Evolutionary conservation across 2,797 vertebrate genomes (phyloP).

Genomic region (Emys orbicularis): DNA sequence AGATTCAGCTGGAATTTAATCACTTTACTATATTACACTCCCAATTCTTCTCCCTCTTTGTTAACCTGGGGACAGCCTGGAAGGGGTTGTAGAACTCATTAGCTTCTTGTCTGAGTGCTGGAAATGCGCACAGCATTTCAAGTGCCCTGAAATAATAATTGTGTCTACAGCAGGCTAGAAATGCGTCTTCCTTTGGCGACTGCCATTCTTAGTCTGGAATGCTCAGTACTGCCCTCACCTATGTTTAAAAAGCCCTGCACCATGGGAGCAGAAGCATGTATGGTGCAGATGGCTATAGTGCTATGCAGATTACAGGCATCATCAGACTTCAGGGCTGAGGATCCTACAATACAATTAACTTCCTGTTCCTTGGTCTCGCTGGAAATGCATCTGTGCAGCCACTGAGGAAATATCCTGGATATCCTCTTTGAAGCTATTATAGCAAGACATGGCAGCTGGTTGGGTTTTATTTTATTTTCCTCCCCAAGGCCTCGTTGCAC

Average conservation of each 20-base stretch:
- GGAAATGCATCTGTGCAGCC: not conserved
- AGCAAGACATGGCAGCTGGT: not conserved
- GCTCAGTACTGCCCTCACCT: not conserved
- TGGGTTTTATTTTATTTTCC: not conserved
- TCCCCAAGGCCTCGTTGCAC: not conserved
- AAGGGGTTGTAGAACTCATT: not conserved
- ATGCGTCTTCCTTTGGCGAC: not conserved
- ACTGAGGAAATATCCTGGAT: not conserved
- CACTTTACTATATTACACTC: not conserved
- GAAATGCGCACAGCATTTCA: not conserved
- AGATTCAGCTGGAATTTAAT: accelerated
- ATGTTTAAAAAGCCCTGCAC: not conserved
- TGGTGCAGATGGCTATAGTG: accelerated
- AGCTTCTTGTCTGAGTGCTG: accelerated
- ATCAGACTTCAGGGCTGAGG: accelerated
- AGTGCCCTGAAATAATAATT: not conserved
- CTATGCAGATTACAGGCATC: accelerated
- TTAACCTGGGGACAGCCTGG: not conserved
- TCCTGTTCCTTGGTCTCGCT: not conserved
- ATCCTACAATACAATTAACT: not conserved
- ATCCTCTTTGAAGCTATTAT: accelerated
- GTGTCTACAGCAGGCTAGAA: not conserved
- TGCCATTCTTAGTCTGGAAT: not conserved
- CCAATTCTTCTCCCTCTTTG: not conserved
- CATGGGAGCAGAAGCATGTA: too few relatives aligned